Conservation (phyloP, 2,888 invertebrate species). For the Xestia ashworthii region DNA sequence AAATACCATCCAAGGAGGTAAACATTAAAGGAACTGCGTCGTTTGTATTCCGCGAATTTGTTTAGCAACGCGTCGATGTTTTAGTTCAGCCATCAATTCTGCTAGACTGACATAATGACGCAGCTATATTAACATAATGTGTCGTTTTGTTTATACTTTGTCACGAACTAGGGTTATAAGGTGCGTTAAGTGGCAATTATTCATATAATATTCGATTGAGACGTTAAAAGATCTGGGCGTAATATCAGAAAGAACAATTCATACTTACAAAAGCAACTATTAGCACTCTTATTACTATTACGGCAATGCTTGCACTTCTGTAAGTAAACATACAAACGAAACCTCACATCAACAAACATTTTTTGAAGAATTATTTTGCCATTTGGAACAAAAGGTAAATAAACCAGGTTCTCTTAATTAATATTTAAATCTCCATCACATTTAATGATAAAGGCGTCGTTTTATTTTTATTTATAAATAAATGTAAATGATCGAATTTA, state of each 20-base stretch:
- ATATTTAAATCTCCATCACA: not conserved
- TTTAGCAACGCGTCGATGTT: slow-evolving; percentile 46
- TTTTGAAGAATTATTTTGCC: not conserved
- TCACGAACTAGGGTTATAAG: slow-evolving; percentile 34
- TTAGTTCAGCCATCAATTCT: slow-evolving; percentile 41
- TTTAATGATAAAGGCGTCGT: slow-evolving; percentile 3
- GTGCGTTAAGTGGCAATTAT: slow-evolving; percentile 8
- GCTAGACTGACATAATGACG: slow-evolving; percentile 29
- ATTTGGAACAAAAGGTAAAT: not conserved
- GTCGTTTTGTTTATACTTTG: slow-evolving; percentile 35
- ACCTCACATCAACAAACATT: not conserved
- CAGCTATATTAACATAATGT: slow-evolving; percentile 30
- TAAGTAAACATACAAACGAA: not conserved
- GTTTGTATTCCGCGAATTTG: slow-evolving; percentile 58
- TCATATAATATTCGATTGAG: slow-evolving; percentile 2
- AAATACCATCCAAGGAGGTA: slow-evolving; percentile 29
- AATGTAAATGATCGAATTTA: not conserved
- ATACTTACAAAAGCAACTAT: not conserved
- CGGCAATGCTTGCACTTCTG: not conserved
- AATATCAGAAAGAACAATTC: not conserved
- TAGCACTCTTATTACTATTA: not conserved
- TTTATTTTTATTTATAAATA: slow-evolving; percentile 7
- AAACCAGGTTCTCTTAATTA: not conserved
- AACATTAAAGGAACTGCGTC: slow-evolving; percentile 44
- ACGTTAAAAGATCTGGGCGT: slow-evolving; percentile 3